phyloP scores from a whole-genome alignment of 2,113 vertebrate genomes.

The Myodes glareolus region DNA sequence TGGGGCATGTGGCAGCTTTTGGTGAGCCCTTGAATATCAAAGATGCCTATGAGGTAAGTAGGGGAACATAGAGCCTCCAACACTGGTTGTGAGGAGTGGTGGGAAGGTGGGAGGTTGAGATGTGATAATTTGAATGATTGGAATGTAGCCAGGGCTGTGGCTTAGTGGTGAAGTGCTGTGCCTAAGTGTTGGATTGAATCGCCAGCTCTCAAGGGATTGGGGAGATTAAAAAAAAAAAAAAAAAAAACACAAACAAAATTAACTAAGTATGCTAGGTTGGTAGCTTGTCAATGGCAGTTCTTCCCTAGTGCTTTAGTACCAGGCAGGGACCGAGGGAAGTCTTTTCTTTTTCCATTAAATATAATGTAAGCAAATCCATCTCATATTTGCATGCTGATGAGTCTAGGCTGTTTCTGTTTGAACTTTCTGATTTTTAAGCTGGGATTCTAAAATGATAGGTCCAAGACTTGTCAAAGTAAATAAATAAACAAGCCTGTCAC shows the following conservation, averaged over 20 bases:
- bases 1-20: slow-evolving; percentile 95
- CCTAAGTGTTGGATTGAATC: neutral
- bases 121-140: neutral
- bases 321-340: neutral
- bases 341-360: neutral
- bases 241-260: neutral
- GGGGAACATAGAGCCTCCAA: neutral
- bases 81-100: fast-evolving
- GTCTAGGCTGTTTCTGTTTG: fast-evolving
- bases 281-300: neutral
- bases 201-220: neutral
- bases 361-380: neutral
- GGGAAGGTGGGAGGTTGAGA: neutral
- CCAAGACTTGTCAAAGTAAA: neutral
- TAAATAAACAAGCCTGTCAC: neutral
- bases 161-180: neutral
- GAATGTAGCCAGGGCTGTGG: neutral
- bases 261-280: neutral
- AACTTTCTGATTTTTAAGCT: neutral
- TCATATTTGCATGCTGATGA: neutral
- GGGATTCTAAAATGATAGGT: neutral
- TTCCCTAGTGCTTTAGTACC: neutral
- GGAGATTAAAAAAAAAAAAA: neutral
- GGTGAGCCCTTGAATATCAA: slow-evolving; percentile 97
- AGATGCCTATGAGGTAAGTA: slow-evolving; percentile 95